Evolutionary conservation across 2,113 vertebrate genomes (phyloP), one percentile per base, ranked within the genome.

Genomic region (Tyto alba): DNA sequence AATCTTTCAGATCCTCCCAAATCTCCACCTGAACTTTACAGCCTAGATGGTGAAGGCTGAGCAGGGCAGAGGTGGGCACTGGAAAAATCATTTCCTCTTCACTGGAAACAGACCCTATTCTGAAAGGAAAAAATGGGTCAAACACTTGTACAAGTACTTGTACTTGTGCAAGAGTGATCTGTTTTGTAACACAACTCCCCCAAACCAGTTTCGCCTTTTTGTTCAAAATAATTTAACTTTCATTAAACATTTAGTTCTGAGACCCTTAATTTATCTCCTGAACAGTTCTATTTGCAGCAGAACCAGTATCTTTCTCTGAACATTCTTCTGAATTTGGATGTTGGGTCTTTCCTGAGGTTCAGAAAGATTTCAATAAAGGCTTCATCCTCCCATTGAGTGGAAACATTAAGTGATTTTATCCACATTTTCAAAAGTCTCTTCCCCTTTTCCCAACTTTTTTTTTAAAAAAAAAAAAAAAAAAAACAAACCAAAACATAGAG

Each of bases 21-120:
- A 96, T 95, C 94, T 95, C 90, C 59, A 83, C 48, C 50, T 95
- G 86, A 96, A 92, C 89, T 87, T 95, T 90, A 90, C 80, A 86
- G n/a, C 68, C 56, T 63, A 72, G 40, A 56, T 32, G 77, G 69
- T 62, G 40, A 91, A 85, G 81, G 55, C 13, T 67, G n/a, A 13
- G 41, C 45, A 88, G 29, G 47, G 22, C 84, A 55, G 34, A 80
- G 0, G 4, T 30, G 13, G 36, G 30, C 66, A 77, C 30, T 62
- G 36, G 72, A 75, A 94, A 94, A 89, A 63, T 40, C 0, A 55
- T 47, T 60, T 50, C 50, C 50, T 59, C 36, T 59, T 91, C 64
- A 60, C 16, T 72, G 45, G 34, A 89, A 91, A 74, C 6, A 74
- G 68, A 75, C 74, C 4, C 7, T 11, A 6, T 69, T 86, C 43